Evolutionary conservation across 2,113 vertebrate species (phyloP), one percentile per base, ranked within the genome.

Genomic region (Zeus faber): DNA sequence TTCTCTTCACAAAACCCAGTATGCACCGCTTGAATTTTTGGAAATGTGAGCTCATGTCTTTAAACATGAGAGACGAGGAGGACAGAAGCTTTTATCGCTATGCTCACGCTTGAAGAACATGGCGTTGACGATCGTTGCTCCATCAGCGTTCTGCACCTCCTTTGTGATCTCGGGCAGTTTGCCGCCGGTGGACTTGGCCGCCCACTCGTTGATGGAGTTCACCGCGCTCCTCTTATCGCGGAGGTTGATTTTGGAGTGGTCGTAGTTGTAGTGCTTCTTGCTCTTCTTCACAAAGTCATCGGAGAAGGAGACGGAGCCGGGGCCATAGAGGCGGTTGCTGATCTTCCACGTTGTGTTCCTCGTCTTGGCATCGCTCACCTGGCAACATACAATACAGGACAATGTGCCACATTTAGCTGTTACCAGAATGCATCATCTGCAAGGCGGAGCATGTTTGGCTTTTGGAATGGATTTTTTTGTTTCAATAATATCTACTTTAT

Each of bases 81-180:
- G 14, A 35, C 31, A 35, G 2, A 3, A 3, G 9, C 39, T 41
- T 6, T 41, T n/a, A 16, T 39, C 4, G 3, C 35, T 9, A 13
- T 39, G 8, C 96, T 93, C 80, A 99, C 97, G 94, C 61, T 99
- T 98, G 81, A 98, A 98, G 88, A 96, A 98, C 95, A 99, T 98
- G 58, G 97, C 97, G 0, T 96, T 98, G 80, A 97, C 91, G 0
- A 99, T 94, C 76, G 93, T 90, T 25, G 96, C 96, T 1, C 97
- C 97, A 0, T 99, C 97, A 0, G 97, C 91, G 74, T 93, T 95
- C 70, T 93, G 89, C 67, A 99, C 91, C 0, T 98, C 95, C 40
- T 93, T 96, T 3, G 95, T 96, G 77, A 98, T 77, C 85, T 97
- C 95, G 0, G 94, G 89, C 14, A 99, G 85, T 40, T 98, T 99